These are phyloP conservation scores for Tympanoctomys barrerae DNA, from an alignment of 2,797 vertebrate species.

Conservation along the genomic window DNA sequence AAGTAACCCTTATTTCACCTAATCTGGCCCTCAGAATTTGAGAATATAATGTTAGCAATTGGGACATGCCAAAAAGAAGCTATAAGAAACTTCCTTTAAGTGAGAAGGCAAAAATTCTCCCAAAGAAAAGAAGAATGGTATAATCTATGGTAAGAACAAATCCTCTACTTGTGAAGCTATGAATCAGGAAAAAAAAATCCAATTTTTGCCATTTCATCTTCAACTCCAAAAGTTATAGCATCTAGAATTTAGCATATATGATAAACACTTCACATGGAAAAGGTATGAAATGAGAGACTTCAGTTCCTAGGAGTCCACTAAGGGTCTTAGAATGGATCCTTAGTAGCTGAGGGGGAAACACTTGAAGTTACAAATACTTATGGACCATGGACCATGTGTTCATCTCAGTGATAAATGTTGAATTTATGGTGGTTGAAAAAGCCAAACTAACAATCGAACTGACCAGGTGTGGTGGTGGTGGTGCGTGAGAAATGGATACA, in stretches of 20 bases:
- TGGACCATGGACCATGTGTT: background rate
- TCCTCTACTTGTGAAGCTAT: background rate
- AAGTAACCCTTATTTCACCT: background rate
- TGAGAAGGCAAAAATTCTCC: background rate
- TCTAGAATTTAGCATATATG: too few relatives aligned
- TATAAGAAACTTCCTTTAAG: background rate
- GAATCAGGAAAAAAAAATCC: background rate
- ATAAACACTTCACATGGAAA: background rate
- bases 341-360: background rate
- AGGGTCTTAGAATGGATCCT: background rate
- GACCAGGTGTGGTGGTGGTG: background rate
- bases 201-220: background rate
- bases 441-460: background rate
- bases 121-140: background rate
- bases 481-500: too few relatives aligned
- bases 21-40: background rate
- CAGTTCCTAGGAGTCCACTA: too few relatives aligned
- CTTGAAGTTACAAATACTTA: constrained; percentile 13
- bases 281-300: background rate
- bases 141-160: background rate
- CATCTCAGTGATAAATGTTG: background rate
- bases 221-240: background rate
- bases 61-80: background rate
- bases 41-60: background rate
- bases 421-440: background rate